A percentile compares a stretch with the other conserved stretches of the same genome.
These are phyloP conservation scores for Centrocercus urophasianus DNA, from an alignment of 2,113 vertebrate genomes.

Conservation along the genomic window DNA sequence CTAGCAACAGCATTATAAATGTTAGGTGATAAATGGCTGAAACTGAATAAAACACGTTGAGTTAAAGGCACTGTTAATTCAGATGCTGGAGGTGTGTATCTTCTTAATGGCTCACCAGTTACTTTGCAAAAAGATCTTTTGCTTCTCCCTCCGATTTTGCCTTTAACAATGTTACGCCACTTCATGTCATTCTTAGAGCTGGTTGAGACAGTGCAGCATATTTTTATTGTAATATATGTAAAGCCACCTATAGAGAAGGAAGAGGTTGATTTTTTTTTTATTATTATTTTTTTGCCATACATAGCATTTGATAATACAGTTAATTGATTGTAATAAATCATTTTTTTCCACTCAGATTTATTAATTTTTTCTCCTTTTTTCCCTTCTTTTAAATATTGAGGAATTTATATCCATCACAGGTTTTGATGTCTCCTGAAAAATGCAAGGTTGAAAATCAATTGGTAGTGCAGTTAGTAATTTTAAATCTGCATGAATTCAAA, in stretches of 20 bases:
- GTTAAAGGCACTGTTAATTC: constrained; percentile 27
- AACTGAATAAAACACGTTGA: constrained; percentile 37
- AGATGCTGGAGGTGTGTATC: neutral
- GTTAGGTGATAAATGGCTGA: neutral
- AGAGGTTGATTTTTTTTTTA: constrained; percentile 15
- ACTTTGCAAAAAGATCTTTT: constrained; percentile 70
- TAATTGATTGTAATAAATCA: constrained; percentile 68
- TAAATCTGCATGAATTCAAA: constrained; percentile 71
- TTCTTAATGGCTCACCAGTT: constrained; percentile 56
- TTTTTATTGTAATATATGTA: neutral
- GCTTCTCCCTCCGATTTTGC: constrained; percentile 55
- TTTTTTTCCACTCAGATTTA: constrained; percentile 57
- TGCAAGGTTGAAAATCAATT: constrained; percentile 62
- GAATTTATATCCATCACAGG: constrained; percentile 31
- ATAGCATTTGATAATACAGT: constrained; percentile 39
- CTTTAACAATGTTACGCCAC: constrained; percentile 32
- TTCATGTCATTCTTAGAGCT: constrained; percentile 39
- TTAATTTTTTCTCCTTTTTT: constrained; percentile 48
- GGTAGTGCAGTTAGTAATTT: constrained; percentile 70
- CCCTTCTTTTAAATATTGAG: constrained; percentile 46
- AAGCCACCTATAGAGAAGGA: constrained; percentile 51
- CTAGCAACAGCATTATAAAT: neutral
- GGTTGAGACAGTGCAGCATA: constrained; percentile 40
- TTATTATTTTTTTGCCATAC: constrained; percentile 31
- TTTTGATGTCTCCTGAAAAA: constrained; percentile 72